phyloP scores from a whole-genome alignment of 1,140 invertebrate genomes.

The Camponotus floridanus region DNA sequence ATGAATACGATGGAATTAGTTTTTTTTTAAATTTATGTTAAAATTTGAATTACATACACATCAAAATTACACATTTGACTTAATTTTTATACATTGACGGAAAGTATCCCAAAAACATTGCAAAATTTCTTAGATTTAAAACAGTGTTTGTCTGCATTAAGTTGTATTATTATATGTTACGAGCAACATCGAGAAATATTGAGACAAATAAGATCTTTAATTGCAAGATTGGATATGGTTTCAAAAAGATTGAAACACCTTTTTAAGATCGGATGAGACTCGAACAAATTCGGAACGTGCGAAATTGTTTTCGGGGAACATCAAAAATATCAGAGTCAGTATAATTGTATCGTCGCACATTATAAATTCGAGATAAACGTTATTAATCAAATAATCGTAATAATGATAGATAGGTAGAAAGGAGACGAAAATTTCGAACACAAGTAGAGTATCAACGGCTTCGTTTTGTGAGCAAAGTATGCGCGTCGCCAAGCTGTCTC shows the following conservation, averaged over 20 bases:
- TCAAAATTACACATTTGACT: not conserved
- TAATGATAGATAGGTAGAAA: not conserved
- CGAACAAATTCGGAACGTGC: not conserved
- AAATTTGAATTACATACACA: not conserved
- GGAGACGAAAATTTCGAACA: conserved; percentile 49
- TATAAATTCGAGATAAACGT: not conserved
- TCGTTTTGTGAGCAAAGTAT: conserved; percentile 30
- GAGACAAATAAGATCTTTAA: too few species aligned
- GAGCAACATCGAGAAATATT: too few species aligned
- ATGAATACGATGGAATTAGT: conserved; percentile 1
- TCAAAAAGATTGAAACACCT: too few species aligned
- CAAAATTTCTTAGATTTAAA: too few species aligned
- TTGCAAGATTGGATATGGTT: too few species aligned
- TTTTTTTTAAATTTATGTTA: too few species aligned
- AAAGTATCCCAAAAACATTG: too few species aligned
- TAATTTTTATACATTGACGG: too few species aligned
- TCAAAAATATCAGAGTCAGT: not conserved
- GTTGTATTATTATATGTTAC: too few species aligned
- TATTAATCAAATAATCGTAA: not conserved
- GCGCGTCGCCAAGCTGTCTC: conserved; percentile 73
- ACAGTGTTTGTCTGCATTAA: too few species aligned
- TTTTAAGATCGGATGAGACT: too few species aligned
- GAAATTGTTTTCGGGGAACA: not conserved
- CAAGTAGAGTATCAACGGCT: not conserved
- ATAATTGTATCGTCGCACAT: not conserved